Evolutionary conservation across 2,113 vertebrate genomes (phyloP).

Genomic region (Lampris megalopsis): DNA sequence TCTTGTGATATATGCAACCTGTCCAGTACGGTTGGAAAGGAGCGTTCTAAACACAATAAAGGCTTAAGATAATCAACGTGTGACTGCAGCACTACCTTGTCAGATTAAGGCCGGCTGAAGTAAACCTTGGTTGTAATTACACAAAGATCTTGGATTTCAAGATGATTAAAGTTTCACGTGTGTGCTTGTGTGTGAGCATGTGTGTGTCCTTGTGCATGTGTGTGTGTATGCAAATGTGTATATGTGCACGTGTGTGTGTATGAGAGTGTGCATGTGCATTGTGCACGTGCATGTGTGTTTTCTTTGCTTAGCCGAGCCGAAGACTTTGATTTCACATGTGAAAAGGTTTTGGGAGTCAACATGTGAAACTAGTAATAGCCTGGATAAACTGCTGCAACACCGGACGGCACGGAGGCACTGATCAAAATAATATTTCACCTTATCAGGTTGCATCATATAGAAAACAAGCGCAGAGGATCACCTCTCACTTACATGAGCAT

Average conservation of each 20-base stretch:
- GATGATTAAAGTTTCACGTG: constrained; percentile 64
- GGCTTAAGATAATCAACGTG: constrained; percentile 75
- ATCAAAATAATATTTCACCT: constrained; percentile 44
- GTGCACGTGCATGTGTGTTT: constrained; percentile 22
- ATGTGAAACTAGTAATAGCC: constrained; percentile 54
- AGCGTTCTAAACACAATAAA: constrained; percentile 77
- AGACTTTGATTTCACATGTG: constrained; percentile 54
- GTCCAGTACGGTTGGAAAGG: constrained; percentile 62
- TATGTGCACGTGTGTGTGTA: constrained; percentile 11
- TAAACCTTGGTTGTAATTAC: constrained; percentile 75
- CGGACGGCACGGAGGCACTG: constrained; percentile 29
- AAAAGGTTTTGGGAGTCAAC: constrained; percentile 55
- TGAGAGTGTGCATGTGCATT: neutral
- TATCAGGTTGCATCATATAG: constrained; percentile 20
- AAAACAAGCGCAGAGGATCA: constrained; percentile 18
- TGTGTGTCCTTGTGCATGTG: constrained; percentile 9
- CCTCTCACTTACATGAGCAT: neutral
- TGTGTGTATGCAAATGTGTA: constrained; percentile 13
- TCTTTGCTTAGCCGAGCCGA: constrained; percentile 55
- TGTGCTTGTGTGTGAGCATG: constrained; percentile 10
- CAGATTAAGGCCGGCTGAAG: constrained; percentile 75
- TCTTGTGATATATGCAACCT: constrained; percentile 66
- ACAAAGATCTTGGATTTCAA: constrained; percentile 63
- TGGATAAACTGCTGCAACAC: constrained; percentile 26
- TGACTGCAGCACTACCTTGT: constrained; percentile 71